Base-by-base conservation (phyloP, 2,888 invertebrate genomes). In the Drosophila neonasuta region DNA sequence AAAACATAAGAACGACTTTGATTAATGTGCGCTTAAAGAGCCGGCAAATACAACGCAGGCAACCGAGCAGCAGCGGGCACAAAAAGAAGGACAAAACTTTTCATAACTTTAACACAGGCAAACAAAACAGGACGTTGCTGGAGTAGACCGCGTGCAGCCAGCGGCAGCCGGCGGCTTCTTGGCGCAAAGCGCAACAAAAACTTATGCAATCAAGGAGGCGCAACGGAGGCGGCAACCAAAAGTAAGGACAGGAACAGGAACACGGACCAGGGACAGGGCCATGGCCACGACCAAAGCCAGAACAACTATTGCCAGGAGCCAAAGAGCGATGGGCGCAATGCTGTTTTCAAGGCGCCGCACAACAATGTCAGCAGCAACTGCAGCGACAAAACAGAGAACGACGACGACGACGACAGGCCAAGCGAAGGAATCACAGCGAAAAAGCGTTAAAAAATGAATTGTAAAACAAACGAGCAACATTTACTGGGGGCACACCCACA, bases 11-110 rank as follows among this genome's bases (percentile, higher is more conserved):
- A 86, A 86, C 24, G 24, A 24, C 81, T 82, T 82, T 82, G 82
- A 82, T 86, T 82, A 82, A 82, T 82, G 84, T 80, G 81, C 84
- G 81, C 86, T 86, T 86, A 83, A 83, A 83, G 81, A 86, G 76
- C 70, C 78, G 71, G 70, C 77, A 79, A 80, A 80, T 71, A 85
- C 79, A 69, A 72, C 72, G 59, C 62, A 64, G 30, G 30, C 7
- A n/a, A 11, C 15, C 24, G 7, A 15, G 48, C 17, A 24, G 13
- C 34, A 34, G 34, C 34, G 11, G 44, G 20, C 17, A 44, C 39
- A 54, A 74, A 66, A 86, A 71, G 67, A 74, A 56, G 59, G 68
- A 75, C 73, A 83, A 60, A 83, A 86, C 64, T 81, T 80, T 81
- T 81, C 81, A 81, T 81, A 81, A 81, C 86, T 86, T 77, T 58